Base-by-base conservation (phyloP, 2,797 vertebrate species). In the Fistularia commersonii region DNA sequence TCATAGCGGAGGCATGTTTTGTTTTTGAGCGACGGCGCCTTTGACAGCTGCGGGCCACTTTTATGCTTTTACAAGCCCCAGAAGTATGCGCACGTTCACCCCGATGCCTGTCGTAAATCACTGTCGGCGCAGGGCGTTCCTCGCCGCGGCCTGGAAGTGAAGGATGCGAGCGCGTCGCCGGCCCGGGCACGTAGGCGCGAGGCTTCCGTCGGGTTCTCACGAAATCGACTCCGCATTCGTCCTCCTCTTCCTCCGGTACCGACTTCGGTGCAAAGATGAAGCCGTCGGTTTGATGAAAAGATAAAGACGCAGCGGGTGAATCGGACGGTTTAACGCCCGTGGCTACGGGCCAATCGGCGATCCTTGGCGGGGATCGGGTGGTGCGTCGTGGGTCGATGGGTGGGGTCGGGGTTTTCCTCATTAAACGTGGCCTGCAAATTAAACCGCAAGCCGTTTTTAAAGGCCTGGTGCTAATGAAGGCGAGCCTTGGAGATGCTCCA, bases 341-440 rank as follows among this genome's bases (percentile, higher is more conserved):
- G 23, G 51, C 57, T 56, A 49, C 13, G 55, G 74, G 73, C 58
- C 48, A 64, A 69, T 77, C 66, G 4, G 23, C 23, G 23, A 23
- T 23, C 23, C 23, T 23, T 23, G 23, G 2, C 4, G 23, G 23
- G 23, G 23, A 23, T 4, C 23, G 23, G 23, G 23, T 23, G 23
- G 23, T 23, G 23, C 23, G 23, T 23, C 4, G 23, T 23, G 23
- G 23, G 23, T 23, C 23, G 23, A 23, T 23, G 23, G 23, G 23
- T 23, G 2, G 23, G 23, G 23, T 23, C 23, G 23, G 23, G 23
- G 68, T 54, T 70, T 75, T 80, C 57, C 81, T 87, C 70, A 75
- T 90, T 87, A 86, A 82, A 79, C 67, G 72, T 14, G 32, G 56
- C 13, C 60, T 13, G 58, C 72, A 81, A 83, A 88, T 81, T 72